Evolutionary conservation across 1,140 invertebrate species (phyloP).

Genomic region (Vanessa tameamea): DNA sequence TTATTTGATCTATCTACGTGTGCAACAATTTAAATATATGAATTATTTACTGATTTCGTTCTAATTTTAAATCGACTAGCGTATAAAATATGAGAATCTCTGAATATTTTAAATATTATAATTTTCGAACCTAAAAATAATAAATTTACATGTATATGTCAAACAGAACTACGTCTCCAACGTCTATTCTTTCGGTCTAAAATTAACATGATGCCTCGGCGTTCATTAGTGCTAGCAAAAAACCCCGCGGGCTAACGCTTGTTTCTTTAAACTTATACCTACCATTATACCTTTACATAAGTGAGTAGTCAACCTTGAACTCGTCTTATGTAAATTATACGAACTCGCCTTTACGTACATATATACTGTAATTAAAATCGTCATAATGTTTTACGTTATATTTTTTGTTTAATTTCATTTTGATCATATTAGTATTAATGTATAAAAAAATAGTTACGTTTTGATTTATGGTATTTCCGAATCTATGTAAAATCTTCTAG

Average conservation of each 20-base stretch:
- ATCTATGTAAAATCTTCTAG: no score
- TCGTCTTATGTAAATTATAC: constrained; percentile 44
- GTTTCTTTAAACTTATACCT: constrained; percentile 40
- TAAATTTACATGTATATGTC: neutral
- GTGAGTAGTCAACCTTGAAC: constrained; percentile 54
- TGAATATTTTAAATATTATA: no score
- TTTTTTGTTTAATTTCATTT: no score
- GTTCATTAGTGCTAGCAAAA: constrained; percentile 33
- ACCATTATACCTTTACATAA: neutral
- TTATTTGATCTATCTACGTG: no score
- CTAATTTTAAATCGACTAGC: no score
- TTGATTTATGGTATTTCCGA: no score
- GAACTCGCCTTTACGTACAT: neutral
- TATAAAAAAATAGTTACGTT: no score
- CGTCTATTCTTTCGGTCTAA: constrained; percentile 29
- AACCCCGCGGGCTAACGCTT: constrained; percentile 31
- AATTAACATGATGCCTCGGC: constrained; percentile 17
- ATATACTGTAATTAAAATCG: constrained; percentile 5
- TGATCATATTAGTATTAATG: no score
- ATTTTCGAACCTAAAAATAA: neutral
- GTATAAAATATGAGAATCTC: no score
- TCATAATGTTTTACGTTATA: neutral
- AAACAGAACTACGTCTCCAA: neutral
- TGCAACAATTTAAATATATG: no score
- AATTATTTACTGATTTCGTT: no score